Percentiles rank a stretch among this genome's conserved stretches.
These are phyloP conservation scores for Leptopilina drosophilae DNA, from an alignment of 2,888 invertebrate species.

Conservation along the genomic window DNA sequence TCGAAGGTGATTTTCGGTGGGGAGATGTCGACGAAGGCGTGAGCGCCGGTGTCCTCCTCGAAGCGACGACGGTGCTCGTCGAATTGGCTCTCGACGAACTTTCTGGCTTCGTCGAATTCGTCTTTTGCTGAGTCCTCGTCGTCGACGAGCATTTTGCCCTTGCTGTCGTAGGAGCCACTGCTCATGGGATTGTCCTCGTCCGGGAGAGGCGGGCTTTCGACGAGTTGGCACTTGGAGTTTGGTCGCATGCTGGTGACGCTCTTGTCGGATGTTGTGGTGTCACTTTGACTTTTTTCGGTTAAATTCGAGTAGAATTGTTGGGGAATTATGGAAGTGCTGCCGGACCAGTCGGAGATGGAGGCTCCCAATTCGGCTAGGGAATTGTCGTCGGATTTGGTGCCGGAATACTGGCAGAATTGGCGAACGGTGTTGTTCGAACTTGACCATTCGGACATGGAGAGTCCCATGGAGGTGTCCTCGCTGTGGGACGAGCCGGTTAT, in stretches of 20 bases:
- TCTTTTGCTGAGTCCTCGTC: constrained; percentile 52
- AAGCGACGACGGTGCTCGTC: constrained; percentile 65
- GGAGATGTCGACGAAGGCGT: constrained; percentile 63
- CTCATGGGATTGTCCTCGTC: constrained; percentile 43
- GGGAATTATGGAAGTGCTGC: constrained; percentile 86
- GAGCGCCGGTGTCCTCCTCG: constrained; percentile 58
- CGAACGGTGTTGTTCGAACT: constrained; percentile 91
- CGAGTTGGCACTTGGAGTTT: constrained; percentile 70
- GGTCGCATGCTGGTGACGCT: constrained; percentile 73
- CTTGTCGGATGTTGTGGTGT: constrained; percentile 73
- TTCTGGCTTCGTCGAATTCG: constrained; percentile 69
- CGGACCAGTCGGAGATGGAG: constrained; percentile 90
- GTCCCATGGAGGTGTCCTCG: constrained; percentile 90
- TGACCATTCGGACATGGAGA: constrained; percentile 93
- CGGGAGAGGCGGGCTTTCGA: constrained; percentile 57
- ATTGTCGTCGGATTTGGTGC: constrained; percentile 89
- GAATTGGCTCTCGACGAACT: constrained; percentile 72
- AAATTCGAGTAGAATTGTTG: constrained; percentile 75
- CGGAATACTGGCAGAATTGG: constrained; percentile 82
- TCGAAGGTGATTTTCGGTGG: constrained; percentile 70
- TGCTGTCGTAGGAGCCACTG: constrained; percentile 26
- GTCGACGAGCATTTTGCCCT: constrained; percentile 26
- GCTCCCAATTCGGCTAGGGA: constrained; percentile 85
- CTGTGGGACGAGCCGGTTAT: constrained; percentile 89
- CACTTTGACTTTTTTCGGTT: constrained; percentile 73